phyloP scores from a whole-genome alignment of 2,888 invertebrate species.

The Stegophylla sp. region DNA sequence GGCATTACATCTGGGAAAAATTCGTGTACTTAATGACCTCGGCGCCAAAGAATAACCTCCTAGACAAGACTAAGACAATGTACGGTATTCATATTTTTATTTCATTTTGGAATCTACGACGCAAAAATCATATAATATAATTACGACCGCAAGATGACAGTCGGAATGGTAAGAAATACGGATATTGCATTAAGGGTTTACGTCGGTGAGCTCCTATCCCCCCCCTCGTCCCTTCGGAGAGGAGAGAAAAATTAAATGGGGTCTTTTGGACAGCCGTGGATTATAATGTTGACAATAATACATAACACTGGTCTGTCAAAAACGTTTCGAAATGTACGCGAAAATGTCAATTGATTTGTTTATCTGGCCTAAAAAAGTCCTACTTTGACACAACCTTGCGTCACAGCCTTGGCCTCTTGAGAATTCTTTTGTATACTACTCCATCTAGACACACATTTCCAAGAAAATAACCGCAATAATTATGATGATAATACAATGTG shows the following conservation, averaged over 20 bases:
- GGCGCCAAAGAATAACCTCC: conserved; percentile 41
- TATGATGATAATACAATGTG: conserved; percentile 13
- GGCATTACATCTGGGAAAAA: conserved; percentile 56
- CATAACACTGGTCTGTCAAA: background rate
- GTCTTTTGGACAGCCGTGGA: no score
- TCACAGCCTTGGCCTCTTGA: conserved; percentile 43
- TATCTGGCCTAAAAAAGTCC: conserved; percentile 39
- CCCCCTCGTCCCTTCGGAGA: no score
- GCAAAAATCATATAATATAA: conserved; percentile 4
- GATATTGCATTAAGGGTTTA: background rate
- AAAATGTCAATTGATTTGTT: conserved; percentile 32
- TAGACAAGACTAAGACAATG: conserved; percentile 22
- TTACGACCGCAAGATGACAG: background rate
- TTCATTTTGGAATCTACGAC: background rate
- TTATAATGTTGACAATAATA: no score
- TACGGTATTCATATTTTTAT: conserved; percentile 6
- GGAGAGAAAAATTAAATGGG: no score
- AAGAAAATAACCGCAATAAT: conserved; percentile 31
- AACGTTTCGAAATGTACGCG: conserved; percentile 11
- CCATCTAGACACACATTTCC: background rate
- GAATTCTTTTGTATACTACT: conserved; percentile 39
- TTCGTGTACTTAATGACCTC: conserved; percentile 59
- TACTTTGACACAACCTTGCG: conserved; percentile 42
- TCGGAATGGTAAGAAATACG: background rate
- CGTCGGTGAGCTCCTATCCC: background rate